Conservation (phyloP, 2,888 invertebrate species). For the Erebia ligea region DNA sequence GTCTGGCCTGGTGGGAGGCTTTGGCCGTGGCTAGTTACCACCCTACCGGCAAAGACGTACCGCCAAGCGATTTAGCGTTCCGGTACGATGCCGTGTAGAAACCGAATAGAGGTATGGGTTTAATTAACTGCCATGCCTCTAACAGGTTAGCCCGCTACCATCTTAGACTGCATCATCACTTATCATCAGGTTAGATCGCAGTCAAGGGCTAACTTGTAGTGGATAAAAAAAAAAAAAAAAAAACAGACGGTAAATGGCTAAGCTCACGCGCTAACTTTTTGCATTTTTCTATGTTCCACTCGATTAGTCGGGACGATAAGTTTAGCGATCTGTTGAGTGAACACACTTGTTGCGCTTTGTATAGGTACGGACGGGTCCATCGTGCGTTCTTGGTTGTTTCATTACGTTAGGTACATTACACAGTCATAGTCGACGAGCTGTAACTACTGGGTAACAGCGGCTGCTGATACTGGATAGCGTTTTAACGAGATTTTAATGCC, state of each 20-base stretch:
- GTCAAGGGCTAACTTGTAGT: too few species aligned
- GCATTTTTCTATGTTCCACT: constrained; percentile 26
- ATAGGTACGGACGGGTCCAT: constrained; percentile 50
- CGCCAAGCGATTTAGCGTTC: too few species aligned
- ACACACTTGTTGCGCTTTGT: constrained; percentile 62
- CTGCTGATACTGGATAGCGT: constrained; percentile 56
- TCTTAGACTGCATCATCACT: too few species aligned
- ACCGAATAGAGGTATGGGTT: too few species aligned
- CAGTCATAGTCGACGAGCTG: constrained; percentile 41
- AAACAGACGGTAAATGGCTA: constrained; percentile 28
- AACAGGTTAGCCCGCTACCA: too few species aligned
- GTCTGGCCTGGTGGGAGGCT: too few species aligned
- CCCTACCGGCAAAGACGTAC: too few species aligned
- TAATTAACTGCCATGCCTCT: too few species aligned
- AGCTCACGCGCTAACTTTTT: constrained; percentile 29
- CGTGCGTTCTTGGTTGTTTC: constrained; percentile 49
- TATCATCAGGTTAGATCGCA: too few species aligned
- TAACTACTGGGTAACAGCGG: constrained; percentile 46
- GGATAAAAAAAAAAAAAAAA: too few species aligned
- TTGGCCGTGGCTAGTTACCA: too few species aligned
- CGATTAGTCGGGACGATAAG: constrained; percentile 39
- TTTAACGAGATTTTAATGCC: constrained; percentile 77
- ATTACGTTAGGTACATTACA: constrained; percentile 57
- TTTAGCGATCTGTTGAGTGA: constrained; percentile 52
- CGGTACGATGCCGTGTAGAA: too few species aligned